Conservation (phyloP, 2,113 vertebrate genomes). For the Psilopsiagon aurifrons region DNA sequence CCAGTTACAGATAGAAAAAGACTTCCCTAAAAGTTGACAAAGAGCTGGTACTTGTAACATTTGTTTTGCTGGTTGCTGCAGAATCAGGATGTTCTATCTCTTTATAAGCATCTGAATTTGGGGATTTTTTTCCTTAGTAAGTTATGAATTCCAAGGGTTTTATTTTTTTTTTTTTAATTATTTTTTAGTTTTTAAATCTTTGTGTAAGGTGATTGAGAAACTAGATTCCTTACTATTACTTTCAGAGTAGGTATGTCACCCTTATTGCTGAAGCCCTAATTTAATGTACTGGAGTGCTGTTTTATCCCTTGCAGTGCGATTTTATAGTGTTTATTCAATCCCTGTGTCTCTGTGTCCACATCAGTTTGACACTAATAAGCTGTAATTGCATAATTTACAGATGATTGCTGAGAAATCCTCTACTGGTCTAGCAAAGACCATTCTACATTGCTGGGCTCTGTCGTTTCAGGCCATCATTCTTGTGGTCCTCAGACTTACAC, state of each 20-base stretch:
- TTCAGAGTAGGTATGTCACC: neutral
- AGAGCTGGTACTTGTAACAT: neutral
- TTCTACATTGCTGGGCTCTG: conserved; percentile 21
- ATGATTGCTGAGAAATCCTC: conserved; percentile 37
- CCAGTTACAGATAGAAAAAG: neutral
- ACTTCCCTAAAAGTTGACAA: neutral
- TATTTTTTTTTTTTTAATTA: neutral
- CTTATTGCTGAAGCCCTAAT: neutral
- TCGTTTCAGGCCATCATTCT: conserved; percentile 45
- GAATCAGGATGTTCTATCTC: neutral
- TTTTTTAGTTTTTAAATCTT: neutral
- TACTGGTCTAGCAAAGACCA: conserved; percentile 6
- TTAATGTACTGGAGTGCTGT: neutral
- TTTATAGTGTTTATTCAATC: conserved; percentile 17
- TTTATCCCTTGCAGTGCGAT: neutral
- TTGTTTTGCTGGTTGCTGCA: neutral
- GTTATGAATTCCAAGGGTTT: neutral
- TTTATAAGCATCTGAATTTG: neutral
- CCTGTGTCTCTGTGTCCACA: conserved; percentile 4
- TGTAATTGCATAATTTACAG: conserved; percentile 64
- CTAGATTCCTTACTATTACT: neutral
- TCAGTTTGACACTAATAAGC: conserved; percentile 49
- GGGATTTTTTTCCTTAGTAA: neutral
- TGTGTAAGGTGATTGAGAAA: neutral
- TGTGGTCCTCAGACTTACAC: conserved; percentile 44